Percentiles rank a stretch among this genome's conserved stretches.
Conservation (phyloP, 1,140 invertebrate species). For the Pseudomyrmex sp. region DNA sequence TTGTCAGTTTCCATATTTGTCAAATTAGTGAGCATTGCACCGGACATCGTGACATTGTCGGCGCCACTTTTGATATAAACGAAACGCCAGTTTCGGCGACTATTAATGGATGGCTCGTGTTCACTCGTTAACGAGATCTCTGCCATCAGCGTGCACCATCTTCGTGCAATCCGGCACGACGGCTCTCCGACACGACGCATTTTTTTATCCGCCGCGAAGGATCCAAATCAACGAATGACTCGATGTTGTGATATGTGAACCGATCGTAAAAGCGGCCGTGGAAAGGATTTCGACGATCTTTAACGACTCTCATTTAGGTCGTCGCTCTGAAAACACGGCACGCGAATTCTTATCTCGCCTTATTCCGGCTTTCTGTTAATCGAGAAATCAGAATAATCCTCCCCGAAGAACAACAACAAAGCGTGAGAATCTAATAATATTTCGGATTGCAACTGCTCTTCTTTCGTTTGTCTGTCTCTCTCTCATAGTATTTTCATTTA, state of each 20-base stretch:
- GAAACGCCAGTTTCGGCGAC: slow-evolving; percentile 57
- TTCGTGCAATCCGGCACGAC: slow-evolving; percentile 38
- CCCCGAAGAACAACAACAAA: neutral
- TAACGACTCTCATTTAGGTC: slow-evolving; percentile 72
- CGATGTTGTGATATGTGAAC: slow-evolving; percentile 73
- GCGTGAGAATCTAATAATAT: slow-evolving; percentile 5
- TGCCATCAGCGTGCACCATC: slow-evolving; percentile 48
- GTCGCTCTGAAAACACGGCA: slow-evolving; percentile 69
- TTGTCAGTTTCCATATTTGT: neutral
- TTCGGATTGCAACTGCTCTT: neutral
- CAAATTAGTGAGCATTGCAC: slow-evolving; percentile 4
- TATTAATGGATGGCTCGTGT: slow-evolving; percentile 74
- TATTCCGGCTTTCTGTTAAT: slow-evolving; percentile 23
- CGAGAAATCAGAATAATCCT: slow-evolving; percentile 21
- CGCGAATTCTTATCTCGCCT: slow-evolving; percentile 45
- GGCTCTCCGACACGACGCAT: slow-evolving; percentile 24
- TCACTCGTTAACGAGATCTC: slow-evolving; percentile 70
- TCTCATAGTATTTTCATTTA: no score
- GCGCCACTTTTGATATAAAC: slow-evolving; percentile 63
- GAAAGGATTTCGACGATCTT: slow-evolving; percentile 44
- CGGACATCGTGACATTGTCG: slow-evolving; percentile 43
- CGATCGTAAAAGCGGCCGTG: slow-evolving; percentile 70
- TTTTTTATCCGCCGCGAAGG: slow-evolving; percentile 55
- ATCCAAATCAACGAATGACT: slow-evolving; percentile 60
- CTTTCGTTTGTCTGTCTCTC: neutral